Percentiles rank a stretch among this genome's conserved stretches.
phyloP scores from a whole-genome alignment of 2,888 invertebrate species.

The Acleris cristana region DNA sequence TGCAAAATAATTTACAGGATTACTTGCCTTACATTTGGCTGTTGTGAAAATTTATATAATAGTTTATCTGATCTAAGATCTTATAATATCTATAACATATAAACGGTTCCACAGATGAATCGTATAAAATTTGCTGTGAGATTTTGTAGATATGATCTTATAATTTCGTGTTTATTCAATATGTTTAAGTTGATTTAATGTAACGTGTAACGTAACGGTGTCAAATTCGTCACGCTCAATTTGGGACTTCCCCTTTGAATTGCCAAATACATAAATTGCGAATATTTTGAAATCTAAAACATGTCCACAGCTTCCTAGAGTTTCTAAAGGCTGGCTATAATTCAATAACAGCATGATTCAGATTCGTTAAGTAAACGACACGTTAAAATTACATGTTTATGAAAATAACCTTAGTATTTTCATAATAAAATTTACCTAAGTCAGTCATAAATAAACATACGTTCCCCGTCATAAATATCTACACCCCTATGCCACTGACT shows the following conservation, averaged over 20 bases:
- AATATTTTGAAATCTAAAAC: no score
- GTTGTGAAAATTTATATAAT: slow-evolving; percentile 55
- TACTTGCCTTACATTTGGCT: slow-evolving; percentile 78
- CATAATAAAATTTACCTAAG: background rate
- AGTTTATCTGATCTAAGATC: slow-evolving; percentile 45
- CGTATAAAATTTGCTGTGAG: slow-evolving; percentile 44
- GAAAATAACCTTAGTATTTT: background rate
- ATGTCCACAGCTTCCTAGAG: no score
- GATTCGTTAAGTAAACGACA: no score
- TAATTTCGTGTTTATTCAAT: background rate
- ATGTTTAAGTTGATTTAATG: background rate
- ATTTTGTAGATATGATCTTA: slow-evolving; percentile 30
- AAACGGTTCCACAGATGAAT: slow-evolving; percentile 42
- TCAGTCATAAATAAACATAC: no score
- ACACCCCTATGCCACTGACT: no score
- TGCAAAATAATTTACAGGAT: slow-evolving; percentile 56
- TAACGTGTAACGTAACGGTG: slow-evolving; percentile 16
- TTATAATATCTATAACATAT: slow-evolving; percentile 40
- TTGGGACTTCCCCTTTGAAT: slow-evolving; percentile 24
- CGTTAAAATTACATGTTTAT: no score
- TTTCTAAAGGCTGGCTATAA: no score
- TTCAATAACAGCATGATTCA: no score
- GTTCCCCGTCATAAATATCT: no score
- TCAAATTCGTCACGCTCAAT: slow-evolving; percentile 33
- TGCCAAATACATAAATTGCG: slow-evolving; percentile 35